phyloP scores from a whole-genome alignment of 2,113 vertebrate species.

The Ancistrus triradiatus region DNA sequence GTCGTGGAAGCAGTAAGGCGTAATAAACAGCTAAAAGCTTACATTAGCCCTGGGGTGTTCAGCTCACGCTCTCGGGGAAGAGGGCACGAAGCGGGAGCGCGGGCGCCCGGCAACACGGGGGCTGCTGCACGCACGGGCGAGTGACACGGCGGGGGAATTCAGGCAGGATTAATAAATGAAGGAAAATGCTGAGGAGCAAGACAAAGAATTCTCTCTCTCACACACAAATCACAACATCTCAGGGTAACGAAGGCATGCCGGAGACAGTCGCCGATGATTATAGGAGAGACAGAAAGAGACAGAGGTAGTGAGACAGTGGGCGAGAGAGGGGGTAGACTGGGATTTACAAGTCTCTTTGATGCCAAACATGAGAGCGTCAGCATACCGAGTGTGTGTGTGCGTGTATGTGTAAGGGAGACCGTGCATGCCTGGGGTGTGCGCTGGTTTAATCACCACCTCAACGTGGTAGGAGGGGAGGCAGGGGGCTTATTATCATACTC shows the following conservation, averaged over 20 bases:
- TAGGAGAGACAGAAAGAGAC: conserved; percentile 15
- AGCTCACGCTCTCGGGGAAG: neutral
- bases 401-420: neutral
- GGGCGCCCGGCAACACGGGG: neutral
- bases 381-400: conserved; percentile 23
- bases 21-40: neutral
- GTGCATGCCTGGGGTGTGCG: conserved; percentile 44
- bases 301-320: neutral
- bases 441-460: conserved; percentile 53
- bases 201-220: no score
- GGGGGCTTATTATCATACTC: conserved; percentile 45
- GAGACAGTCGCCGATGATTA: conserved; percentile 41
- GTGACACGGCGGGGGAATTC: neutral
- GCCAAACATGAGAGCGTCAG: conserved; percentile 41
- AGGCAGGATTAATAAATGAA: conserved; percentile 13
- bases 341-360: conserved; percentile 59
- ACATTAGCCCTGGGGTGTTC: neutral
- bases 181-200: conserved; percentile 39
- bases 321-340: conserved; percentile 16
- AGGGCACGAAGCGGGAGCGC: neutral
- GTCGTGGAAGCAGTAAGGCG: neutral
- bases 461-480: conserved; percentile 22
- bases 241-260: conserved; percentile 32
- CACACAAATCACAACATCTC: no score
- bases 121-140: neutral